A percentile compares a stretch with the other conserved stretches of the same genome.
These are phyloP conservation scores for Carettochelys insculpta DNA, from an alignment of 2,113 vertebrate species.

Conservation along the genomic window DNA sequence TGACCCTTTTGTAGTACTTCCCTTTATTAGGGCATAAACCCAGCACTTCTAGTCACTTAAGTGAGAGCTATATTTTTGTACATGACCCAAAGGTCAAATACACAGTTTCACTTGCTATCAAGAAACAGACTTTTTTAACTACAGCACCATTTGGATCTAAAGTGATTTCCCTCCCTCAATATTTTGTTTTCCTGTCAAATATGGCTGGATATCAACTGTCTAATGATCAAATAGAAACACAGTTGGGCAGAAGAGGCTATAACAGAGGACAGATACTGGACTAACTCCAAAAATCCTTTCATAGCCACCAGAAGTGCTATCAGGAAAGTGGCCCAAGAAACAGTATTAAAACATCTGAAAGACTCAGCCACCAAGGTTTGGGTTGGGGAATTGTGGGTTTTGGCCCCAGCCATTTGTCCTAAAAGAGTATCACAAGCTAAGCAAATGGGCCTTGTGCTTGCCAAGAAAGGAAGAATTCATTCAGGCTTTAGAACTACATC, in stretches of 20 bases:
- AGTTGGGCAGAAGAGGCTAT: neutral
- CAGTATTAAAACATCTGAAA: fast-evolving
- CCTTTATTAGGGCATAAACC: neutral
- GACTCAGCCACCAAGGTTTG: neutral
- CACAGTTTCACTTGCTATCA: neutral
- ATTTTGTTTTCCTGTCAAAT: neutral
- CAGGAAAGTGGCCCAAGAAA: neutral
- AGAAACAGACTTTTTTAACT: neutral
- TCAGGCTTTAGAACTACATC: neutral
- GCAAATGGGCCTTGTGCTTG: conserved; percentile 2
- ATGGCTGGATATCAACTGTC: neutral
- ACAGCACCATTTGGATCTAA: neutral
- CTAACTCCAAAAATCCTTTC: neutral
- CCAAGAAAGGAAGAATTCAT: neutral
- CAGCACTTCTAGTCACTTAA: neutral
- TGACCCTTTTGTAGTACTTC: neutral
- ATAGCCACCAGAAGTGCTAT: neutral
- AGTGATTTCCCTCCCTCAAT: neutral
- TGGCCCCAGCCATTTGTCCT: no score
- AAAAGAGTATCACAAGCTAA: no score
- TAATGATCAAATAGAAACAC: neutral
- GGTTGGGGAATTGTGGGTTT: neutral
- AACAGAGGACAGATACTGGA: neutral
- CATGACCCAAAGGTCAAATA: neutral
- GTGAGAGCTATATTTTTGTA: neutral